These are phyloP conservation scores for Barnardius zonarius DNA, from an alignment of 2,113 vertebrate genomes.

Conservation along the genomic window DNA sequence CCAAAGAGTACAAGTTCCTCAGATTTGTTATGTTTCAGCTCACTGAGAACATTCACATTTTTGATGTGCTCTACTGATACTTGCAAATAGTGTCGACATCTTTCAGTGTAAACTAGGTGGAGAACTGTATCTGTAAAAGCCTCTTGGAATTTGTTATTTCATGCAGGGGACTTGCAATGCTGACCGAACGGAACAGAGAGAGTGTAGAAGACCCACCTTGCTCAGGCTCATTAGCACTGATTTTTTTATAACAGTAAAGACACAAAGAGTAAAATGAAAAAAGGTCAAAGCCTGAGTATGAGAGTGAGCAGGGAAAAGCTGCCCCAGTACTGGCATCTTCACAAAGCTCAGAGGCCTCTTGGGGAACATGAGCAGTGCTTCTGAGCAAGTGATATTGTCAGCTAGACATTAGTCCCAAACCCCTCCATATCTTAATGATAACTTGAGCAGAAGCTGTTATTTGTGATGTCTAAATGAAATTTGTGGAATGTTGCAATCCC, in stretches of 20 bases:
- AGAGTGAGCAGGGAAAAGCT: not conserved
- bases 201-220: not conserved
- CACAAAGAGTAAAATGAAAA: not conserved
- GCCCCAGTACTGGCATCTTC: not conserved
- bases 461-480: not conserved
- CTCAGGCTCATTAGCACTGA: not conserved
- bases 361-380: fast-evolving
- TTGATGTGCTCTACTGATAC: not conserved
- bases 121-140: not conserved
- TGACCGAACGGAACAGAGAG: not conserved
- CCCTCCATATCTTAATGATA: not conserved
- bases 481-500: not conserved
- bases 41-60: not conserved
- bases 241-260: not conserved
- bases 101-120: not conserved
- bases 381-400: not conserved
- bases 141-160: not conserved
- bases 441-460: not conserved
- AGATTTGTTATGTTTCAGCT: not conserved
- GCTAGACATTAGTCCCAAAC: not conserved
- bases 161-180: not conserved
- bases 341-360: fast-evolving
- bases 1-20: not conserved
- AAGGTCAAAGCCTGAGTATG: not conserved
- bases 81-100: not conserved